A percentile compares a stretch with the other conserved stretches of the same genome.
Conservation (phyloP, 2,888 invertebrate species). For the Chelonus formosanus region DNA sequence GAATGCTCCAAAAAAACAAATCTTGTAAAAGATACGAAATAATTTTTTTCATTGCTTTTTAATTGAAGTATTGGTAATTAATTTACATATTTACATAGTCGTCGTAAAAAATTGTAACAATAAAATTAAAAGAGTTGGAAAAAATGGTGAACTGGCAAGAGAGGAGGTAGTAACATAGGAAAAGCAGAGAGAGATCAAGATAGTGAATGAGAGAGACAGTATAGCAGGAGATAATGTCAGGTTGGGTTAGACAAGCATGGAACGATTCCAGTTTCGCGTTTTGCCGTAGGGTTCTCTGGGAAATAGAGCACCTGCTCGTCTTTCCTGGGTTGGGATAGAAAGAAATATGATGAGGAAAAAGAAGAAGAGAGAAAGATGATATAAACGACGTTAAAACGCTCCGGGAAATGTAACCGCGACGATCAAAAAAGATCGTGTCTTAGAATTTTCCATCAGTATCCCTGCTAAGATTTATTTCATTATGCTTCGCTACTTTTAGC, state of each 20-base stretch:
- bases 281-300: slow-evolving; percentile 57
- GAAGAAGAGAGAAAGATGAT: slow-evolving; percentile 19
- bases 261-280: slow-evolving; percentile 55
- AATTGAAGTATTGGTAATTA: no score
- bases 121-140: not conserved
- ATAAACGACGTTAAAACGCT: slow-evolving; percentile 33
- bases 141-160: not conserved
- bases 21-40: not conserved
- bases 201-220: slow-evolving; percentile 34
- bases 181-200: slow-evolving; percentile 13
- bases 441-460: slow-evolving; percentile 20
- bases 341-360: slow-evolving; percentile 18
- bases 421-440: slow-evolving; percentile 1
- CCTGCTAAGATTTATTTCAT: slow-evolving; percentile 28
- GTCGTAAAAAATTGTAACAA: not conserved
- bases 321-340: slow-evolving; percentile 48
- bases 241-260: slow-evolving; percentile 31
- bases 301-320: slow-evolving; percentile 58
- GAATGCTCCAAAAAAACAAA: no score
- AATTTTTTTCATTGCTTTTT: not conserved
- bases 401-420: slow-evolving; percentile 21
- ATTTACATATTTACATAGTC: no score
- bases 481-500: slow-evolving; percentile 19
- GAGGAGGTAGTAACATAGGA: not conserved
- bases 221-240: slow-evolving; percentile 30